Evolutionary conservation across 2,797 vertebrate genomes (phyloP).

Genomic region (Hoplostethus atlanticus): DNA sequence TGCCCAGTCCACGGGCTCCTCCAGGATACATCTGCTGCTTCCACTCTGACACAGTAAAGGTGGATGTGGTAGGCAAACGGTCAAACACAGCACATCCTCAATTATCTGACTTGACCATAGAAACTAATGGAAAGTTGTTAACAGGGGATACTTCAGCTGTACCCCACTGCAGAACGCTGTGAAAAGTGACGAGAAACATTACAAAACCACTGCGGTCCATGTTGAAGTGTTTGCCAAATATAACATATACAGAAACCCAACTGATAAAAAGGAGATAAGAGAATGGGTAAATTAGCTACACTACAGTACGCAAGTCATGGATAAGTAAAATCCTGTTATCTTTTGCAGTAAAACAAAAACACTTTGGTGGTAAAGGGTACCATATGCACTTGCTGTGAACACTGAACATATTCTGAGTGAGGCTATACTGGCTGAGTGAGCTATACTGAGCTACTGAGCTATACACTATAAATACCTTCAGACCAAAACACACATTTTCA

Average conservation of each 20-base stretch:
- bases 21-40: conserved; percentile 65
- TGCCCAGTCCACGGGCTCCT: conserved; percentile 72
- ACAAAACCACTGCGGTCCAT: too few species aligned
- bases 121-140: conserved; percentile 3
- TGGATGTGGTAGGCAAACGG: not conserved
- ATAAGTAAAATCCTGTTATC: too few species aligned
- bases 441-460: conserved; percentile 3
- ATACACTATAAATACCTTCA: not conserved
- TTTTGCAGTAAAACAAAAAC: too few species aligned
- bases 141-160: not conserved
- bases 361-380: not conserved
- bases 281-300: too few species aligned
- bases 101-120: conserved; percentile 20
- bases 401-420: conserved; percentile 3
- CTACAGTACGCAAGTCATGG: too few species aligned
- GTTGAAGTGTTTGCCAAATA: too few species aligned
- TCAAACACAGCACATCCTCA: conserved; percentile 17
- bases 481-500: too few species aligned
- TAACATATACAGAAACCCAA: too few species aligned
- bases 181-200: too few species aligned
- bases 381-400: conserved; percentile 31
- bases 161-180: not conserved
- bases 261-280: too few species aligned
- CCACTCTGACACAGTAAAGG: conserved; percentile 56
- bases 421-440: not conserved